Conservation (phyloP, 2,113 vertebrate species). For the Gila orcuttii region DNA sequence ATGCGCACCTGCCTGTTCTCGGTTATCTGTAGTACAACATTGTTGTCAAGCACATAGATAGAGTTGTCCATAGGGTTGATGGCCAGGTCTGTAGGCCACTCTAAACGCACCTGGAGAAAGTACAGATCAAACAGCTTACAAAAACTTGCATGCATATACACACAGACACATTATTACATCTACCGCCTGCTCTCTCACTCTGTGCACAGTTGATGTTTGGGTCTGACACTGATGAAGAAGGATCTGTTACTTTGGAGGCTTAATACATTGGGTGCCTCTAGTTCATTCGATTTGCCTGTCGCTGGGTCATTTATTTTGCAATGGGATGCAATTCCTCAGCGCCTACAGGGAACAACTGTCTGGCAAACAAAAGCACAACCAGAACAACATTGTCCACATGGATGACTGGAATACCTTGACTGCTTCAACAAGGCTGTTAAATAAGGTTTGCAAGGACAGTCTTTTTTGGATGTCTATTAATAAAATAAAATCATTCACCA, state of each 20-base stretch:
- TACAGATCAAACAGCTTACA: neutral
- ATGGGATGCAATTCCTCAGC: constrained; percentile 52
- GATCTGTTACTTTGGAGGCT: constrained; percentile 55
- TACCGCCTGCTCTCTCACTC: constrained; percentile 13
- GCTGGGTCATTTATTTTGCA: constrained; percentile 61
- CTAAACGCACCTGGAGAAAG: constrained; percentile 85
- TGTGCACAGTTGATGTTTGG: constrained; percentile 22
- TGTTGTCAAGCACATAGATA: constrained; percentile 97
- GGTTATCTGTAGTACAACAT: constrained; percentile 96
- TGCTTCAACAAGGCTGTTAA: neutral
- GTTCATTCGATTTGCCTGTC: constrained; percentile 57
- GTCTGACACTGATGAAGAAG: constrained; percentile 64
- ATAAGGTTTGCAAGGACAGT: neutral
- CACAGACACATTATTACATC: constrained; percentile 27
- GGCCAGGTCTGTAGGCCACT: constrained; percentile 97
- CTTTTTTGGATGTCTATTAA: constrained; percentile 9
- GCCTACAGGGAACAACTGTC: constrained; percentile 50
- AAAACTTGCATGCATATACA: constrained; percentile 23
- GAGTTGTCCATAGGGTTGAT: constrained; percentile 99
- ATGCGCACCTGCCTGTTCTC: constrained; percentile 97
- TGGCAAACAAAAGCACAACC: constrained; percentile 32
- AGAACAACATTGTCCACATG: constrained; percentile 15
- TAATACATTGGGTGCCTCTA: constrained; percentile 53
- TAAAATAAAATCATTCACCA: neutral
- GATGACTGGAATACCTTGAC: neutral